phyloP scores from a whole-genome alignment of 1,140 invertebrate genomes.

The Brachionus rotundiformis region DNA sequence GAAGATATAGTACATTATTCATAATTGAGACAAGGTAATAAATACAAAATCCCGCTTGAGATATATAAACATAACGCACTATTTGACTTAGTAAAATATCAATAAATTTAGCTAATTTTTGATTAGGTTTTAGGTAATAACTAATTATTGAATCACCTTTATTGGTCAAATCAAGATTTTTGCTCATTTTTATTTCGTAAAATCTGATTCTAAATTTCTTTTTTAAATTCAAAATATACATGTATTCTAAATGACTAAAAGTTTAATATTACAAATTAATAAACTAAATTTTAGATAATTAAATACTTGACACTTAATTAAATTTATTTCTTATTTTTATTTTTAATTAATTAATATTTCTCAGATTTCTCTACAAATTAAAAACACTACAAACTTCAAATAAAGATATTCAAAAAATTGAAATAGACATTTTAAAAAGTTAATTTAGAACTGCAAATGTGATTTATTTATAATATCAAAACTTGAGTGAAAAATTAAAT shows the following conservation, averaged over 20 bases:
- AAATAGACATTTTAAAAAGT: background rate
- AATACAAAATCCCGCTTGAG: conserved; percentile 1
- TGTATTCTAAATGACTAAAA: background rate
- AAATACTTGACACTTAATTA: background rate
- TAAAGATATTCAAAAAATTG: too few species aligned
- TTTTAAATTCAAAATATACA: background rate
- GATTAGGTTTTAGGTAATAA: background rate
- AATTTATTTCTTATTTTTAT: background rate
- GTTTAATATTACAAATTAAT: background rate
- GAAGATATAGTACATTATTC: background rate
- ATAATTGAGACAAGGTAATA: background rate
- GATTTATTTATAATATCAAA: background rate
- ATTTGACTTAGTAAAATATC: background rate
- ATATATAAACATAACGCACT: conserved; percentile 11
- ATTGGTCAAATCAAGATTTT: background rate
- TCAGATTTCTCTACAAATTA: too few species aligned
- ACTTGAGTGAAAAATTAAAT: background rate
- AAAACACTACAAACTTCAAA: too few species aligned
- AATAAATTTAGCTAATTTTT: conserved; percentile 6
- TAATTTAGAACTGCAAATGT: background rate
- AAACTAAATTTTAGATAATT: background rate
- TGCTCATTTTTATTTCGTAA: conserved; percentile 9
- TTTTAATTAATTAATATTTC: too few species aligned
- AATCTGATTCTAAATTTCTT: background rate
- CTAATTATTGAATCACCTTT: background rate